Evolutionary conservation across 2,113 vertebrate genomes (phyloP).

Genomic region (Otus sunia): DNA sequence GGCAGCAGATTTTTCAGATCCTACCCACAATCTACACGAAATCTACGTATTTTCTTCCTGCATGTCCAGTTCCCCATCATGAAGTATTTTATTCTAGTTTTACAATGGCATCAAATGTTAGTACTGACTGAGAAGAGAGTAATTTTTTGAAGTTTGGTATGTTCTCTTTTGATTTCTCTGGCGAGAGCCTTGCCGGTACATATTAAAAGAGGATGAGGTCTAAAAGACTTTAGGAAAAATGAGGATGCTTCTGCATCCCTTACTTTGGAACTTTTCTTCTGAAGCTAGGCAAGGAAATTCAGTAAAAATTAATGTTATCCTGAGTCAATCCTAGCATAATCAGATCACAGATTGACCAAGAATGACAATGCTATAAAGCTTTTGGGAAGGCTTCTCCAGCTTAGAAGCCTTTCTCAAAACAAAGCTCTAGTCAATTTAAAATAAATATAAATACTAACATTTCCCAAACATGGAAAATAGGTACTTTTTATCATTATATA

Average conservation of each 20-base stretch:
- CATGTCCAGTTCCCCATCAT: background rate
- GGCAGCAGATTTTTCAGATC: background rate
- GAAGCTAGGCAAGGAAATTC: background rate
- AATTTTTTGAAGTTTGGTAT: background rate
- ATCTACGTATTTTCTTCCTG: background rate
- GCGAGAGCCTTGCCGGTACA: background rate
- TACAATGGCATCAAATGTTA: background rate
- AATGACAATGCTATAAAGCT: fast-evolving
- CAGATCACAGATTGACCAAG: background rate
- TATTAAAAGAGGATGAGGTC: background rate
- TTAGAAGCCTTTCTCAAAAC: background rate
- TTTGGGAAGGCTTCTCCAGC: background rate
- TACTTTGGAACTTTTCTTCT: background rate
- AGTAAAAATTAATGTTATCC: background rate
- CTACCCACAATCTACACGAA: background rate
- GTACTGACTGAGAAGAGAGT: background rate
- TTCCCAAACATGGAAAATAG: background rate
- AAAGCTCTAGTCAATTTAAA: background rate
- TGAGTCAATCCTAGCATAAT: background rate
- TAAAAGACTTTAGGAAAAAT: background rate
- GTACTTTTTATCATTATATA: background rate
- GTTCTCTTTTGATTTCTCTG: fast-evolving
- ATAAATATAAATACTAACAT: background rate
- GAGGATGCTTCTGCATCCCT: background rate
- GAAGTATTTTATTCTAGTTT: background rate